These are phyloP conservation scores for Diadumene lineata DNA, from an alignment of 92 coral and sea anemone genomes.

Conservation along the genomic window DNA sequence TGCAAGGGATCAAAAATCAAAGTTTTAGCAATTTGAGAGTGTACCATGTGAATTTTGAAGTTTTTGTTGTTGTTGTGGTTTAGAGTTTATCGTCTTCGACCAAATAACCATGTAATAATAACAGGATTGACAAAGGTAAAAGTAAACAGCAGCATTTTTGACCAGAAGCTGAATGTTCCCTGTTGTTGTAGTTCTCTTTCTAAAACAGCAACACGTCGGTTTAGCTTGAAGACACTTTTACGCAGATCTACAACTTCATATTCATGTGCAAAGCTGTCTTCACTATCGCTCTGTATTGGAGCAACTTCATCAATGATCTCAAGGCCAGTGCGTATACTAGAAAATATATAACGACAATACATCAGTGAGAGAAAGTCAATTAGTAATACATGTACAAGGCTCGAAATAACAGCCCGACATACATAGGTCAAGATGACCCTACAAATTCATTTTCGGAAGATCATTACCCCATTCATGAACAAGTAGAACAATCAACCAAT, in stretches of 20 bases:
- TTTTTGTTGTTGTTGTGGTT: not conserved
- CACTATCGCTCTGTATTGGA: conserved; percentile 52
- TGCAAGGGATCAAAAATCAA: too few relatives aligned
- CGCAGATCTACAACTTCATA: conserved; percentile 63
- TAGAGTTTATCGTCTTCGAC: conserved; percentile 57
- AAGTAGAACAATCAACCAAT: too few relatives aligned
- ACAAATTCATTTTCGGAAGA: too few relatives aligned
- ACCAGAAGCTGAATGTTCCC: conserved; percentile 77
- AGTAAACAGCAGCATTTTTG: conserved; percentile 71
- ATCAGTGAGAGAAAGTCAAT: too few relatives aligned
- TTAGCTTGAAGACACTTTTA: conserved; percentile 64
- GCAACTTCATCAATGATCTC: conserved; percentile 67
- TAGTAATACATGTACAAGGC: too few relatives aligned
- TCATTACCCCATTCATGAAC: too few relatives aligned
- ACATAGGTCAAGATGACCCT: too few relatives aligned
- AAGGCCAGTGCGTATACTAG: conserved; percentile 66
- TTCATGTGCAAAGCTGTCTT: conserved; percentile 51
- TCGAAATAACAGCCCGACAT: too few relatives aligned
- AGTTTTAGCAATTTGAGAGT: too few relatives aligned
- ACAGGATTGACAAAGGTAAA: conserved; percentile 83
- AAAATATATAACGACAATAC: too few relatives aligned
- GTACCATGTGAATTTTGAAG: too few relatives aligned
- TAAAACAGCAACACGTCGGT: conserved; percentile 59
- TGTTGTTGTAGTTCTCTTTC: conserved; percentile 69
- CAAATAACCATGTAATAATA: conserved; percentile 83